A percentile compares a stretch with the other conserved stretches of the same genome.
Conservation (phyloP, 2,113 vertebrate genomes). For the Vanacampus margaritifer region DNA sequence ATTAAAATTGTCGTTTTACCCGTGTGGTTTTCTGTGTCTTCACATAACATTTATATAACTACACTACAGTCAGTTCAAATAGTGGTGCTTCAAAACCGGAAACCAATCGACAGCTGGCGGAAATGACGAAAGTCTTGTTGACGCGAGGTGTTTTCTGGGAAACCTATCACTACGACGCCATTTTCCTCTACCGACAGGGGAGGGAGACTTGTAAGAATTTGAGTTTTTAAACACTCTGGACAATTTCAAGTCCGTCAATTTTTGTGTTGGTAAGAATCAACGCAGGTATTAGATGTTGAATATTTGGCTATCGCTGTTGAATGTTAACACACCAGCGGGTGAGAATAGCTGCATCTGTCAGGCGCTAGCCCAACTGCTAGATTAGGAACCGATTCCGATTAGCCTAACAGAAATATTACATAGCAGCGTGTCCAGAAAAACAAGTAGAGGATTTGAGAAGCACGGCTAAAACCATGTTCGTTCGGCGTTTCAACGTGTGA, state of each 20-base stretch:
- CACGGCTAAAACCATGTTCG: background rate
- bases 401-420: background rate
- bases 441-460: background rate
- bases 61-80: background rate
- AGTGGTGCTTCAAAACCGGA: background rate
- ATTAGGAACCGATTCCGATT: background rate
- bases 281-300: accelerated
- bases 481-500: background rate
- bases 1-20: background rate
- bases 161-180: slow-evolving; percentile 57
- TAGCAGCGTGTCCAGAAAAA: background rate
- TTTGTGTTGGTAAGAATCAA: background rate
- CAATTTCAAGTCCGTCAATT: background rate
- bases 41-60: background rate
- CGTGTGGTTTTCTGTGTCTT: background rate
- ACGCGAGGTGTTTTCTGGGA: slow-evolving; percentile 43
- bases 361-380: slow-evolving; percentile 2
- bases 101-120: slow-evolving; percentile 15
- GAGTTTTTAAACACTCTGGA: background rate
- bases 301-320: background rate
- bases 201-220: slow-evolving; percentile 9
- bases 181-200: slow-evolving; percentile 55
- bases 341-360: background rate
- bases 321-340: background rate
- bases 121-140: slow-evolving; percentile 42